Conservation (phyloP, 2,113 vertebrate species). For the Dolichallabes microphthalmus region DNA sequence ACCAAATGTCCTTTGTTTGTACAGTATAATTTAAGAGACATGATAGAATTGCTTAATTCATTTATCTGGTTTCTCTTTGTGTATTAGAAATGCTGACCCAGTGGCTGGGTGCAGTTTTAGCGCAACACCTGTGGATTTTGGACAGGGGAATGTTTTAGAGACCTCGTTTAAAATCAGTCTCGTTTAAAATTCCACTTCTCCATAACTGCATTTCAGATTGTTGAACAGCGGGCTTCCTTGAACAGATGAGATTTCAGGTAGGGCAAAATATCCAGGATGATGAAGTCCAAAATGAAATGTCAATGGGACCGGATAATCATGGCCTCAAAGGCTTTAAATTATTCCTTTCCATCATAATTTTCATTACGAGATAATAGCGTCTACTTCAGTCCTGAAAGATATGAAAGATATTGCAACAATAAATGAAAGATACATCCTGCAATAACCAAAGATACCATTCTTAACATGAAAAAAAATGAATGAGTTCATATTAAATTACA, state of each 20-base stretch:
- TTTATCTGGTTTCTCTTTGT: neutral
- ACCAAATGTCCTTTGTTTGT: neutral
- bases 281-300: neutral
- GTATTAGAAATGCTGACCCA: neutral
- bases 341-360: neutral
- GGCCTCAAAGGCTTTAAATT: neutral
- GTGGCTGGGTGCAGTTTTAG: neutral
- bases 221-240: neutral
- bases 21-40: neutral
- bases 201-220: conserved; percentile 20
- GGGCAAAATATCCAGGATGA: neutral
- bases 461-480: neutral
- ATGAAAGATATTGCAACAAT: neutral
- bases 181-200: conserved; percentile 8
- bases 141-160: neutral
- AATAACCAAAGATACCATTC: neutral
- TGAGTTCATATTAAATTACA: neutral
- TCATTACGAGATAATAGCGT: conserved; percentile 3
- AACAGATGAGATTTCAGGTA: neutral
- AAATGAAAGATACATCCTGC: neutral
- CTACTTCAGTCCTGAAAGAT: conserved; percentile 1
- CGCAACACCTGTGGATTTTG: neutral
- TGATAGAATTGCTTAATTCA: neutral
- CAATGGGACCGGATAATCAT: neutral
- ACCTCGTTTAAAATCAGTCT: neutral